A percentile compares a stretch with the other conserved stretches of the same genome.
phyloP scores from a whole-genome alignment of 2,797 vertebrate genomes.

The Podarcis lilfordi region DNA sequence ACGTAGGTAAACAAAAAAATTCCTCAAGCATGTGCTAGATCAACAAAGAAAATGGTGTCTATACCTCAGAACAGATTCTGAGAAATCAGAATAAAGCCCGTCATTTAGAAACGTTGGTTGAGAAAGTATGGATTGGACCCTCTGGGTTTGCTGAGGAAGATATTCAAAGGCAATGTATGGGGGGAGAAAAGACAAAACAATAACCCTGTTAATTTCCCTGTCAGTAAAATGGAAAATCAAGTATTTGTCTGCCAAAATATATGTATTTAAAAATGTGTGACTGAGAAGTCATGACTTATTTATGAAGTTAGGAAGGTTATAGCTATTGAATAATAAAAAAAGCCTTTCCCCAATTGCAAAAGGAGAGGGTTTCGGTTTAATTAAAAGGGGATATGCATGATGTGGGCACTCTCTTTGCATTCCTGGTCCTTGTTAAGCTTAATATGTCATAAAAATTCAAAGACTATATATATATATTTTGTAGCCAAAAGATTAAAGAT shows the following conservation, averaged over 20 bases:
- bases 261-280: not conserved
- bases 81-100: slow-evolving; percentile 33
- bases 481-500: slow-evolving; percentile 13
- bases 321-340: slow-evolving; percentile 15
- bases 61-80: slow-evolving; percentile 66
- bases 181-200: not conserved
- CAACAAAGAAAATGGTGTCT: slow-evolving; percentile 66
- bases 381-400: slow-evolving; percentile 35
- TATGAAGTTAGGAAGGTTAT: not conserved
- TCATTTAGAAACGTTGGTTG: slow-evolving; percentile 29
- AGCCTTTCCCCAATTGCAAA: slow-evolving; percentile 30
- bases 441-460: slow-evolving; percentile 31
- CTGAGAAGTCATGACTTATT: slow-evolving; percentile 32
- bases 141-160: slow-evolving; percentile 39
- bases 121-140: not conserved
- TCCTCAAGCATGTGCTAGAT: slow-evolving; percentile 62
- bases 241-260: not conserved
- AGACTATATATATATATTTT: slow-evolving; percentile 32
- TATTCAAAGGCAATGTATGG: not conserved
- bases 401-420: slow-evolving; percentile 45
- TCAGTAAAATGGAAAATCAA: slow-evolving; percentile 23
- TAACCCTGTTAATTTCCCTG: slow-evolving; percentile 10
- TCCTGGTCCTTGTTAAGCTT: slow-evolving; percentile 22
- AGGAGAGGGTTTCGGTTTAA: slow-evolving; percentile 7
- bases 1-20: slow-evolving; percentile 11